Evolutionary conservation across 1,140 invertebrate species (phyloP).

Genomic region (Dufourea novaeangliae): DNA sequence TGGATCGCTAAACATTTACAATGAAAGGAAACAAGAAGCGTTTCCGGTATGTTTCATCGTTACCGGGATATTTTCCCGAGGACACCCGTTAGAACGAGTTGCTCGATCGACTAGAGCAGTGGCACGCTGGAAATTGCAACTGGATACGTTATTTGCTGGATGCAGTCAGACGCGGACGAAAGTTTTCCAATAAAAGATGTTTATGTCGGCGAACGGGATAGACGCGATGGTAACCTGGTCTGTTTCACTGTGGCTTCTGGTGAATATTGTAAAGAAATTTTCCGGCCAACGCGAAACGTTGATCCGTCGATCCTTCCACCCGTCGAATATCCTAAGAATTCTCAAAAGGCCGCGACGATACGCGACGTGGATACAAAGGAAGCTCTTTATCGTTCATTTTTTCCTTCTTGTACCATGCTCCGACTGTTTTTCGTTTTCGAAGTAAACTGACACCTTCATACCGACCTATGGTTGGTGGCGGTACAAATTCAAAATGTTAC

Average conservation of each 20-base stretch:
- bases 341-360: neutral
- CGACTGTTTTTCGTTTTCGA: no score
- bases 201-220: slow-evolving; percentile 22
- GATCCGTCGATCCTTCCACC: neutral
- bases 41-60: no score
- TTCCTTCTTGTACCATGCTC: no score
- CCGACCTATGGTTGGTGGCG: no score
- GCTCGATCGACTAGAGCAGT: slow-evolving; percentile 13
- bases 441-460: no score
- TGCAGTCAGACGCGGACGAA: slow-evolving; percentile 29
- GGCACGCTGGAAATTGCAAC: slow-evolving; percentile 44
- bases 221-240: neutral
- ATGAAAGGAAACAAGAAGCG: no score
- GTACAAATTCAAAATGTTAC: no score
- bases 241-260: neutral
- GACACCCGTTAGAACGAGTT: slow-evolving; percentile 14
- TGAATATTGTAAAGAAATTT: slow-evolving; percentile 33
- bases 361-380: slow-evolving; percentile 13
- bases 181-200: slow-evolving; percentile 62
- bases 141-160: slow-evolving; percentile 32
- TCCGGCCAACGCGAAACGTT: neutral
- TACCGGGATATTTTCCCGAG: slow-evolving; percentile 10
- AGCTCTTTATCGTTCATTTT: no score
- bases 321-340: slow-evolving; percentile 32
- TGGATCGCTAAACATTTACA: no score